These are phyloP conservation scores for Nasonia longicornis DNA, from an alignment of 1,140 invertebrate species.

Conservation along the genomic window DNA sequence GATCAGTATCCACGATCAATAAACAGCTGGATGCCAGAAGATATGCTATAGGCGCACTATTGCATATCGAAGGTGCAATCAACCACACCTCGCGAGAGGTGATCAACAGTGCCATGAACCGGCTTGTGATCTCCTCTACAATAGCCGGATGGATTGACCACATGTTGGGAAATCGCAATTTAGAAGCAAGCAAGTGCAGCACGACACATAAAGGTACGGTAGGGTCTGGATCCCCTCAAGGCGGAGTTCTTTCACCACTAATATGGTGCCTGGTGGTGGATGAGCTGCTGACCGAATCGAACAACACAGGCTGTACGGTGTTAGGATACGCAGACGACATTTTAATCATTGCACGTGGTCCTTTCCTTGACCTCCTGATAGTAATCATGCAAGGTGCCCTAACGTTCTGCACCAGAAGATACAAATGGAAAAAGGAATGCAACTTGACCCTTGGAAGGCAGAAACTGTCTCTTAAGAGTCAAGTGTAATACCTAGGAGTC, in stretches of 20 bases:
- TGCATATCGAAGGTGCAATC: not conserved
- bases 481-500: not conserved
- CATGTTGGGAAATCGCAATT: not conserved
- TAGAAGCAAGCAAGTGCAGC: not conserved
- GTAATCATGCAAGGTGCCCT: not conserved
- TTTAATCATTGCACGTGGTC: not conserved
- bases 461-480: not conserved
- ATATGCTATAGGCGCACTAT: not conserved
- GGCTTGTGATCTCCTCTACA: not conserved
- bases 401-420: too few species aligned
- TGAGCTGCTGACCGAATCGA: not conserved
- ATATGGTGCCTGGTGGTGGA: not conserved
- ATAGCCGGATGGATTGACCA: not conserved
- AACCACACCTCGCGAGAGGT: not conserved
- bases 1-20: not conserved
- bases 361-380: not conserved
- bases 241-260: not conserved
- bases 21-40: not conserved
- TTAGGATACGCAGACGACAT: not conserved
- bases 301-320: not conserved
- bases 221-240: not conserved
- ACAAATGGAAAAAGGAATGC: too few species aligned
- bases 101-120: not conserved
- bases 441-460: not conserved
- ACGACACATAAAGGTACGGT: not conserved